Evolutionary conservation across 2,888 invertebrate genomes (phyloP).

Genomic region (Xestia xanthographa): DNA sequence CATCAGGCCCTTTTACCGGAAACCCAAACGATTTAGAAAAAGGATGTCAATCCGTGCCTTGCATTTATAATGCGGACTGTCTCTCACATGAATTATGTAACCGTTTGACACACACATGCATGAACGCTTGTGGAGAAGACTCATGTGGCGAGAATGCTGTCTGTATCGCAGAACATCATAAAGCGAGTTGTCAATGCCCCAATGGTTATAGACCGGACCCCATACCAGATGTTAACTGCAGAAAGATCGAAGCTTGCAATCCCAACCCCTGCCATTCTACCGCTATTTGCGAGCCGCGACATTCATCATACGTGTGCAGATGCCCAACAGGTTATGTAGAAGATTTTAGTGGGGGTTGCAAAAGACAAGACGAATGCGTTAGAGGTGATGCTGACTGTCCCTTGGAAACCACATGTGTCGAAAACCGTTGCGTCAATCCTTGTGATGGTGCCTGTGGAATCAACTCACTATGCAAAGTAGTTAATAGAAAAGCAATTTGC

Average conservation of each 20-base stretch:
- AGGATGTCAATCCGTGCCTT: constrained; percentile 95
- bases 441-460: constrained; percentile 95
- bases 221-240: constrained; percentile 95
- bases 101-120: constrained; percentile 95
- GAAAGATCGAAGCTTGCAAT: constrained; percentile 92
- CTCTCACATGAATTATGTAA: constrained; percentile 95
- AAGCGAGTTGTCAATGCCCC: constrained; percentile 95
- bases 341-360: constrained; percentile 94
- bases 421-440: constrained; percentile 94
- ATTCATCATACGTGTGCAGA: constrained; percentile 93
- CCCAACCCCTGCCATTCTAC: constrained; percentile 95
- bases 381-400: constrained; percentile 94
- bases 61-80: constrained; percentile 96
- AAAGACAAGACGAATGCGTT: constrained; percentile 94
- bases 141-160: constrained; percentile 97
- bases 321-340: constrained; percentile 95
- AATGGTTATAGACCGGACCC: constrained; percentile 95
- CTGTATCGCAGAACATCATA: constrained; percentile 96
- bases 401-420: constrained; percentile 92
- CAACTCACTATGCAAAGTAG: constrained; percentile 95
- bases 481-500: constrained; percentile 94
- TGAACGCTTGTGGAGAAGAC: constrained; percentile 94
- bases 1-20: constrained; percentile 96
- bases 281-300: constrained; percentile 94
- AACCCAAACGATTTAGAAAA: constrained; percentile 94